A percentile compares a stretch with the other conserved stretches of the same genome.
phyloP scores from a whole-genome alignment of 2,113 vertebrate species.

The Rhegmatorhina hoffmannsi region DNA sequence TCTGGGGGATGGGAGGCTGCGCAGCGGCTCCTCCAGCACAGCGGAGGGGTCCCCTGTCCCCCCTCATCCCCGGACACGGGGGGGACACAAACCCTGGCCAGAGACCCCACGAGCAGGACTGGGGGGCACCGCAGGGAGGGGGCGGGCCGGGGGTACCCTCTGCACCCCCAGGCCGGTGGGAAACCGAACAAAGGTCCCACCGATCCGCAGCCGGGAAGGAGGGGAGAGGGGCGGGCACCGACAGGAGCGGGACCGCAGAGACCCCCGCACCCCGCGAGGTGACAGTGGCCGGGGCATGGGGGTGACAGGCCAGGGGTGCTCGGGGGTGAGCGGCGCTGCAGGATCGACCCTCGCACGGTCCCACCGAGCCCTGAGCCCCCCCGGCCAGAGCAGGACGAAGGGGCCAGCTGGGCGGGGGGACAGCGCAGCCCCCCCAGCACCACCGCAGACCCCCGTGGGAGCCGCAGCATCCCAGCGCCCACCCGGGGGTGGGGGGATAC shows the following conservation, averaged over 20 bases:
- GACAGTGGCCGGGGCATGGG: neutral
- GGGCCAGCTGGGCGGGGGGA: too few relatives aligned
- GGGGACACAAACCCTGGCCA: neutral
- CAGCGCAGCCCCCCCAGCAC: too few relatives aligned
- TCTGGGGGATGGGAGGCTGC: conserved; percentile 29
- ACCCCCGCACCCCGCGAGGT: neutral
- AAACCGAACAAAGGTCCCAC: conserved; percentile 3
- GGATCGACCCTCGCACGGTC: too few relatives aligned
- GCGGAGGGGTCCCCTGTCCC: neutral
- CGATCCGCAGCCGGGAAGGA: neutral
- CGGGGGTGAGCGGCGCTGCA: too few relatives aligned
- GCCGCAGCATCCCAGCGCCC: too few relatives aligned
- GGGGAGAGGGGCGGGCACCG: neutral
- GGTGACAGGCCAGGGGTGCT: too few relatives aligned
- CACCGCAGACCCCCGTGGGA: too few relatives aligned
- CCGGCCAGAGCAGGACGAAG: too few relatives aligned
- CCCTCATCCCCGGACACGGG: neutral
- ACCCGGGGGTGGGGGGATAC: too few relatives aligned
- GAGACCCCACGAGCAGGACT: neutral
- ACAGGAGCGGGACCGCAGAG: neutral
- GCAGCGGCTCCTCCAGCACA: neutral
- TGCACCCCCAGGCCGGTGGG: neutral
- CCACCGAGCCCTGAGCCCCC: too few relatives aligned
- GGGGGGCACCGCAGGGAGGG: neutral
- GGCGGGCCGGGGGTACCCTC: neutral